Conservation (phyloP, 2,113 vertebrate species). For the Chamaetylas fuelleborni region DNA sequence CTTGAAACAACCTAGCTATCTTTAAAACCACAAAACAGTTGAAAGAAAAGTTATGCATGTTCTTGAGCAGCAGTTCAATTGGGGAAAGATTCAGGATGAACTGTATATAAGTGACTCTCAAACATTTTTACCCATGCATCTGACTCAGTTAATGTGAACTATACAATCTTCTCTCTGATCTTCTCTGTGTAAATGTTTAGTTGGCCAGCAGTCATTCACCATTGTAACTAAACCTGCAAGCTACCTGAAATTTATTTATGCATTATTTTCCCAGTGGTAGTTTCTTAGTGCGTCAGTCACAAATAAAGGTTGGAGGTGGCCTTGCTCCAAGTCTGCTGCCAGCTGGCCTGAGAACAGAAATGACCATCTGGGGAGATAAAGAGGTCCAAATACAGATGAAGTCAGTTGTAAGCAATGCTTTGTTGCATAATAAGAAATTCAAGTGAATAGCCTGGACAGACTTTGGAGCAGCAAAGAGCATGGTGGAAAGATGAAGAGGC, state of each 20-base stretch:
- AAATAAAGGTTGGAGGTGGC: background rate
- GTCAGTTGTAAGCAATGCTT: background rate
- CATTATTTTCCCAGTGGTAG: background rate
- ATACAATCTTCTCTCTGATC: background rate
- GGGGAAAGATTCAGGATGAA: background rate
- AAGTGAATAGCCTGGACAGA: background rate
- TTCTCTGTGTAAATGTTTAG: background rate
- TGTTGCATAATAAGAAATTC: background rate
- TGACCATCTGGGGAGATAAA: background rate
- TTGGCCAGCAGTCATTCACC: background rate
- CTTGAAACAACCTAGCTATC: background rate
- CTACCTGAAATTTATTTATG: background rate
- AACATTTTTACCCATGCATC: background rate
- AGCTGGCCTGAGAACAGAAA: background rate
- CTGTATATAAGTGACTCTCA: background rate
- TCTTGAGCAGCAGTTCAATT: background rate
- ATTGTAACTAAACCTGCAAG: background rate
- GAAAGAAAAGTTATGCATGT: fast-evolving
- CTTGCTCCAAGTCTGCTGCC: background rate
- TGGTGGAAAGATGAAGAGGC: background rate
- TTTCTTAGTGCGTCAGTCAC: background rate
- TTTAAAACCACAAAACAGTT: background rate
- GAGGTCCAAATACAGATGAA: background rate
- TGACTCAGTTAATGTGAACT: background rate
- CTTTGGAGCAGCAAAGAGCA: background rate